A percentile compares a stretch with the other conserved stretches of the same genome.
phyloP scores from a whole-genome alignment of 2,888 invertebrate genomes.

The Phortica okadai region DNA sequence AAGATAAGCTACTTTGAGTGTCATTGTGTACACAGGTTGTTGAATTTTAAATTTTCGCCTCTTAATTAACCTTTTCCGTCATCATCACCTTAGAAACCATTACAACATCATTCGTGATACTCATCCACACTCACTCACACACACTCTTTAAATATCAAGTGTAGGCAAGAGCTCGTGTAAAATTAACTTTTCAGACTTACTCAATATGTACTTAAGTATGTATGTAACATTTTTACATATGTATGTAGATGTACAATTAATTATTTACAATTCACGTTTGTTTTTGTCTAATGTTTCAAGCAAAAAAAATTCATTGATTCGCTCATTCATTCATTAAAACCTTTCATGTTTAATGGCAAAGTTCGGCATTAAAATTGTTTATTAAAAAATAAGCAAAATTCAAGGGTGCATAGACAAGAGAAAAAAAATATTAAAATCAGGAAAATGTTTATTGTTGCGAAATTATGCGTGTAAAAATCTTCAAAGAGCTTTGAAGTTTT shows the following conservation, averaged over 20 bases:
- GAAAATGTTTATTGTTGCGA: constrained; percentile 2
- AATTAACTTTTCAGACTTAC: too few species aligned
- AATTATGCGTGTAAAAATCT: too few species aligned
- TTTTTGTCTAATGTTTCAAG: constrained; percentile 27
- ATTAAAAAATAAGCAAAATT: constrained; percentile 42
- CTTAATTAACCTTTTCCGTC: constrained; percentile 21
- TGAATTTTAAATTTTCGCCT: constrained; percentile 1
- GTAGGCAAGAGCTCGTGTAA: too few species aligned
- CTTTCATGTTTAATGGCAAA: constrained; percentile 1
- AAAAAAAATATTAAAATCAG: not conserved
- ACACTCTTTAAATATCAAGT: too few species aligned
- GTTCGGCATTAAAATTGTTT: constrained; percentile 8
- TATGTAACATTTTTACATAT: too few species aligned
- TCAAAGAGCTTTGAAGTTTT: too few species aligned
- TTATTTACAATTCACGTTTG: constrained; percentile 11
- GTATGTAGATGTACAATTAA: not conserved
- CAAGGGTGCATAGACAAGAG: not conserved
- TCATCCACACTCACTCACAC: too few species aligned
- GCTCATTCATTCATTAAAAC: not conserved
- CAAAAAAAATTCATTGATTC: constrained; percentile 20
- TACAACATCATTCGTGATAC: constrained; percentile 3
- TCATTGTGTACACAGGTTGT: not conserved
- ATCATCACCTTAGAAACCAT: constrained; percentile 23
- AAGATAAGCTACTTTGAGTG: constrained; percentile 7
- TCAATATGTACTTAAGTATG: too few species aligned